Percentiles rank a stretch among this genome's conserved stretches.
Conservation (phyloP, 2,797 vertebrate species). For the Neoniphon sammara region DNA sequence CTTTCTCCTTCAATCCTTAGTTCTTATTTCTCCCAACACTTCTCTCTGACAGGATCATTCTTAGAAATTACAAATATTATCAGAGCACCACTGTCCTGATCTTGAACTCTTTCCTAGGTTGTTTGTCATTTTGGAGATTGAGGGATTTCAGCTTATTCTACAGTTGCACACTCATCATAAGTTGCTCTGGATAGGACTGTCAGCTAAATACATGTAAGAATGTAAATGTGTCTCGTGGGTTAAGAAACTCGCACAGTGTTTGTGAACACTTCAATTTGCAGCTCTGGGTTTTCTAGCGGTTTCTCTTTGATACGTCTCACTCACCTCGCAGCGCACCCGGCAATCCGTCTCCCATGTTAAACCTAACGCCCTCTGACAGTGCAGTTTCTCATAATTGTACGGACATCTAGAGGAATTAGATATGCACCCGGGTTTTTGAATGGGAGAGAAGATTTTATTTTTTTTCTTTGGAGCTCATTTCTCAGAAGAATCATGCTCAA, state of each 20-base stretch:
- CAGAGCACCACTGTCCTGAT: neutral
- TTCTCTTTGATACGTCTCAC: conserved; percentile 13
- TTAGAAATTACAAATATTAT: no score
- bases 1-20: neutral
- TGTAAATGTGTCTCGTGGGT: conserved; percentile 25
- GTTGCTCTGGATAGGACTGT: neutral
- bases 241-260: conserved; percentile 13
- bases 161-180: no score
- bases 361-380: conserved; percentile 56
- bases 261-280: conserved; percentile 10
- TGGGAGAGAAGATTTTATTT: conserved; percentile 7
- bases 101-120: neutral
- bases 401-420: conserved; percentile 55
- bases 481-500: conserved; percentile 45
- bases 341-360: conserved; percentile 37
- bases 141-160: neutral
- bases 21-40: neutral
- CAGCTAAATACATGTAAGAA: conserved; percentile 5
- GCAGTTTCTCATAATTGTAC: conserved; percentile 44
- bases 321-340: conserved; percentile 25
- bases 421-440: conserved; percentile 43
- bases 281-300: neutral
- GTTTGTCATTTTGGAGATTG: neutral
- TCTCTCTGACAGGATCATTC: no score
- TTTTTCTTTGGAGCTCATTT: conserved; percentile 12